phyloP scores from a whole-genome alignment of 1,140 invertebrate species.

The Trialeurodes vaporariorum region DNA sequence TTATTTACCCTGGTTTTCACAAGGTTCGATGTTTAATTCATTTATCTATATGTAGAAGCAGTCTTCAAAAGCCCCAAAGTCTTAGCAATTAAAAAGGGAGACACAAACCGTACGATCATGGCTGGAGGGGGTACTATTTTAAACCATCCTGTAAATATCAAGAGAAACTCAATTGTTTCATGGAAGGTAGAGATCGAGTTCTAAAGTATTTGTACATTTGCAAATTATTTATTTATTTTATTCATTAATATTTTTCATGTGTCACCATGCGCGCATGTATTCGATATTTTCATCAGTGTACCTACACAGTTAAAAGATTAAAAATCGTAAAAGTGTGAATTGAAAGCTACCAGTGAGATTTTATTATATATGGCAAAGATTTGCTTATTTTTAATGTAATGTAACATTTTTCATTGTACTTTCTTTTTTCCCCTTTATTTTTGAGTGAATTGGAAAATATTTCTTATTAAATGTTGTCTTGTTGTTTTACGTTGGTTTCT shows the following conservation, averaged over 20 bases:
- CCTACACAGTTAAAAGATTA: background rate
- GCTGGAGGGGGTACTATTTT: too few relatives aligned
- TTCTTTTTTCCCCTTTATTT: slow-evolving; percentile 1
- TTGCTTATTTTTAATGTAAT: background rate
- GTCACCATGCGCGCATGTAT: background rate
- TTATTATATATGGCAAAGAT: background rate
- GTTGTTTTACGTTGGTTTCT: too few relatives aligned
- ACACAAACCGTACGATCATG: too few relatives aligned
- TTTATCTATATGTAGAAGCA: too few relatives aligned
- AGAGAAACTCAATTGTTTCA: too few relatives aligned
- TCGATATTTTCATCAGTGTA: background rate
- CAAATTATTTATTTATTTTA: too few relatives aligned
- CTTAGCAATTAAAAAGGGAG: too few relatives aligned
- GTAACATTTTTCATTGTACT: background rate
- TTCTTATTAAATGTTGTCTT: background rate
- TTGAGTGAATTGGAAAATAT: slow-evolving; percentile 1
- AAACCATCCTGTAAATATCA: too few relatives aligned
- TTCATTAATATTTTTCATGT: background rate
- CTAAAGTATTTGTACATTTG: background rate
- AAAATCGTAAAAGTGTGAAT: background rate
- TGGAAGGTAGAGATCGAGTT: background rate
- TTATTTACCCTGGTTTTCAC: too few relatives aligned
- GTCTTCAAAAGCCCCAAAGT: too few relatives aligned
- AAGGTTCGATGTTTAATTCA: too few relatives aligned
- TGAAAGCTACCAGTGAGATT: background rate